A percentile compares a stretch with the other conserved stretches of the same genome.
Conservation (phyloP, 2,797 vertebrate species). For the Oreochromis mossambicus region DNA sequence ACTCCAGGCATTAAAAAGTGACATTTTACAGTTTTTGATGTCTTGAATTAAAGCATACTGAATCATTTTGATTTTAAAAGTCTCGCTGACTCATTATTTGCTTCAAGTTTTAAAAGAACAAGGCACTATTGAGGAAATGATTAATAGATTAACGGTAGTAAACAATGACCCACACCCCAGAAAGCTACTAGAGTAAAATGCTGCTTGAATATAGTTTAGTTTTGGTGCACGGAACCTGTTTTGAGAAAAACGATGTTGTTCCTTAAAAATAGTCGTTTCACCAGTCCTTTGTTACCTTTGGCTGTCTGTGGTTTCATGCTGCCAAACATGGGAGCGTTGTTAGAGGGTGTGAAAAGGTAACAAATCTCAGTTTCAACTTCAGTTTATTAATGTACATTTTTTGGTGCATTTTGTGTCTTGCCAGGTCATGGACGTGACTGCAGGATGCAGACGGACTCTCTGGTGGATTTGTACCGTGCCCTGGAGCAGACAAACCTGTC, state of each 20-base stretch:
- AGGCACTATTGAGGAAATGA: not conserved
- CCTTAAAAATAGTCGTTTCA: not conserved
- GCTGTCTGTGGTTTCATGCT: not conserved
- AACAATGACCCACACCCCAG: not conserved
- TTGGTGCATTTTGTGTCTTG: not conserved
- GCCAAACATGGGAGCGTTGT: not conserved
- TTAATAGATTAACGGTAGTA: not conserved
- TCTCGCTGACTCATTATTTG: not conserved
- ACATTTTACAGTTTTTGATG: not conserved
- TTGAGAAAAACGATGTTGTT: not conserved
- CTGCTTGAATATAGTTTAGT: not conserved
- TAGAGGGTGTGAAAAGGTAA: not conserved
- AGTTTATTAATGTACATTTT: not conserved
- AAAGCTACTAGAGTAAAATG: not conserved
- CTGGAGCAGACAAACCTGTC: slow-evolving; percentile 93
- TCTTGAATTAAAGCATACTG: not conserved
- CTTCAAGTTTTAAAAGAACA: not conserved
- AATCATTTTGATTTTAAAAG: not conserved
- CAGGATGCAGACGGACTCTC: slow-evolving; percentile 87
- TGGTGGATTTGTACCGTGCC: slow-evolving; percentile 93
- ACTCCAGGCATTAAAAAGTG: not conserved
- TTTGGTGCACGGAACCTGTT: not conserved
- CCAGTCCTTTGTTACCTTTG: not conserved
- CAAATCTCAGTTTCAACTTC: not conserved
- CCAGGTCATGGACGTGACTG: slow-evolving; percentile 72